These are phyloP conservation scores for Andrena minutula DNA, from an alignment of 2,888 invertebrate genomes.

Conservation along the genomic window DNA sequence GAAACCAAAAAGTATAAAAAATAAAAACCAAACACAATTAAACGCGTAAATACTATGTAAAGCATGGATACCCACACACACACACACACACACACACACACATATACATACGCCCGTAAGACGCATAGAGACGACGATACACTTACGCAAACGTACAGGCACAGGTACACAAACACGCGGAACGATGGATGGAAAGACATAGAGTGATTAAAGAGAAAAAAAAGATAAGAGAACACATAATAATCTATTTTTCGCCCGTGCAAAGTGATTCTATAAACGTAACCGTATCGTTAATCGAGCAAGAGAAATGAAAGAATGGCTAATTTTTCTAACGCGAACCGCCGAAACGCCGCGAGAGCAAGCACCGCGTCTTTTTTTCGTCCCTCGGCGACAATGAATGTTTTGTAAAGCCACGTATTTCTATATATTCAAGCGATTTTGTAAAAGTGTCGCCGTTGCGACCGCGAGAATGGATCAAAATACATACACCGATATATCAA, in stretches of 20 bases:
- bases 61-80: neutral
- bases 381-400: constrained; percentile 42
- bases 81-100: neutral
- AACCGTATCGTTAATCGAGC: constrained; percentile 62
- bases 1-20: constrained; percentile 32
- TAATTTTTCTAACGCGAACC: constrained; percentile 74
- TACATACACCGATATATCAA: constrained; percentile 8
- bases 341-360: constrained; percentile 35
- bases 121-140: neutral
- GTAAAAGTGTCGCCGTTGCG: constrained; percentile 49
- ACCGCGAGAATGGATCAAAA: constrained; percentile 61
- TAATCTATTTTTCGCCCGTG: constrained; percentile 78
- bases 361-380: constrained; percentile 46
- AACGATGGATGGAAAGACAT: constrained; percentile 19
- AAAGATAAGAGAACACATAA: constrained; percentile 65
- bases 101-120: neutral
- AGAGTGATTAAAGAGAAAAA: constrained; percentile 35
- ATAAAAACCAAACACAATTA: constrained; percentile 21
- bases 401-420: constrained; percentile 71
- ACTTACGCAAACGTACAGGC: neutral
- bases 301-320: constrained; percentile 63
- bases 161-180: neutral
- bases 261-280: constrained; percentile 69
- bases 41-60: constrained; percentile 47
- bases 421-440: constrained; percentile 54